Base-by-base conservation (phyloP, 1,140 invertebrate genomes). In the Hestina assimilis region DNA sequence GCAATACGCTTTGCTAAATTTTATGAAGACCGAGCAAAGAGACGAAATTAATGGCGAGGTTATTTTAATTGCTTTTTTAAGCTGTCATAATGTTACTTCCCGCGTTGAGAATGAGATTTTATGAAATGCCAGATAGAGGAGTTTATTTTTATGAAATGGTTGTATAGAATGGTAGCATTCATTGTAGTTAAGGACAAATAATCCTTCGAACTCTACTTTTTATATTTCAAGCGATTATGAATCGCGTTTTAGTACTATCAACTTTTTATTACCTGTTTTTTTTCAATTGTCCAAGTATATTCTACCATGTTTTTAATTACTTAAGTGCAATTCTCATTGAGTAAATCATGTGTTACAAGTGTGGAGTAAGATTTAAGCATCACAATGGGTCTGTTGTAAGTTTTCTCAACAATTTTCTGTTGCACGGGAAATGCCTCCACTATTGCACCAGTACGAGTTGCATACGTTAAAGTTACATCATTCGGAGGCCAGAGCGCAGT, bases 381-480 rank as follows among this genome's bases (percentile, higher is more conserved):
- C 54, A 62, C 65, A 61, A 53, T 63, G 46, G 29, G 43, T 6
- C 23, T 64, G 63, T 53, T 47, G 66, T 43, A 69, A 69, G 14
- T 66, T 57, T 66, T 69, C 66, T 31, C 66, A 56, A 55, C 59
- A 51, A 65, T 69, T 66, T 66, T 57, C 51, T 57, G 52, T 61
- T 52, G 45, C 31, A 14, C 46, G 55, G 50, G 38, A 59, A 68
- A 68, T 61, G 50, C 31, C 12, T 19, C 31, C n/a, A 12, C 33
- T 17, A 43, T 55, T 59, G 45, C 50, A 41, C 12, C 46, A 19
- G 40, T 59, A 38, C 50, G 42, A n/a, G n/a, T n/a, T n/a, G n/a
- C n/a, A n/a, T 42, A 45, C 26, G n/a, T 28, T 19, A 29, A 43
- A 26, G 40, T 58, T 63, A 26, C 60, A 26, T 28, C 42, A 26